A percentile compares a stretch with the other conserved stretches of the same genome.
Evolutionary conservation across 1,140 invertebrate species (phyloP).

Genomic region (Aphidius ervi): DNA sequence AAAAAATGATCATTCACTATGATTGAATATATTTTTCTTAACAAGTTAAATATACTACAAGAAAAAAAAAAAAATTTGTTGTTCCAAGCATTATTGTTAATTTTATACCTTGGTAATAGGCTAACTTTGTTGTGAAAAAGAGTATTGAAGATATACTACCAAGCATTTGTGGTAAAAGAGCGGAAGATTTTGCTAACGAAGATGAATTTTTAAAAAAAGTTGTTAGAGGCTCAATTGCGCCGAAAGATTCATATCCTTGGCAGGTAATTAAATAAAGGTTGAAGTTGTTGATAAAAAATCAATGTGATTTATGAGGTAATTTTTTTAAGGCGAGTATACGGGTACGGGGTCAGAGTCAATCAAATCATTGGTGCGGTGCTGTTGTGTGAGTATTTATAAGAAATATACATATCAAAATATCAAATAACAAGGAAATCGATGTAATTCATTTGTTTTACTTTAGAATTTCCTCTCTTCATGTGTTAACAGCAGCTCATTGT

Average conservation of each 20-base stretch:
- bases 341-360: slow-evolving; percentile 55
- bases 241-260: slow-evolving; percentile 72
- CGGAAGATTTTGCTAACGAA: slow-evolving; percentile 48
- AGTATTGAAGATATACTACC: slow-evolving; percentile 44
- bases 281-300: slow-evolving; percentile 9
- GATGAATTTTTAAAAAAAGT: slow-evolving; percentile 54
- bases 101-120: too few relatives aligned
- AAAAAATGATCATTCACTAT: too few relatives aligned
- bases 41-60: too few relatives aligned
- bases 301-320: slow-evolving; percentile 6
- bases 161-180: slow-evolving; percentile 50
- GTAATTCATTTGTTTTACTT: too few relatives aligned
- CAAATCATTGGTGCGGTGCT: slow-evolving; percentile 73
- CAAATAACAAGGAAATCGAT: too few relatives aligned
- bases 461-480: slow-evolving; percentile 59
- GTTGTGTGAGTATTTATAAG: slow-evolving; percentile 49
- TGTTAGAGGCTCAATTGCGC: slow-evolving; percentile 55
- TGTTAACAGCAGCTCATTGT: slow-evolving; percentile 79
- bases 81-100: slow-evolving; percentile 1
- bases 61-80: neutral
- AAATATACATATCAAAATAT: too few relatives aligned
- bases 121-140: slow-evolving; percentile 10
- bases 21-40: too few relatives aligned
- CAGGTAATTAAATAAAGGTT: slow-evolving; percentile 53
- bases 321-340: slow-evolving; percentile 64